Evolutionary conservation across 2,797 vertebrate species (phyloP), one percentile per base, ranked within the genome.

Genomic region (Chromobotia macracanthus): DNA sequence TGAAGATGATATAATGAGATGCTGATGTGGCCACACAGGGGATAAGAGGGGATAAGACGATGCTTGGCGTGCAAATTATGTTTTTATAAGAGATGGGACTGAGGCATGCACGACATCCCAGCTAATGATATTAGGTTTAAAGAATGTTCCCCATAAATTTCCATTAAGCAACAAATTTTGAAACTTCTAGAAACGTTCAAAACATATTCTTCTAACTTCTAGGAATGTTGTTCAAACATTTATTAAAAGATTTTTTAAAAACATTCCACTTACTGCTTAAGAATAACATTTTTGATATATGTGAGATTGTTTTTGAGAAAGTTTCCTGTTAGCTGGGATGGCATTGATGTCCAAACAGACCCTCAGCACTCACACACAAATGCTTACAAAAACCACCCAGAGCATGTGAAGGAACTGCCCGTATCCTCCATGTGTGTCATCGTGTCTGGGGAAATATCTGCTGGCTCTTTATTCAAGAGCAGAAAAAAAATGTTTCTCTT

Each of bases 401-500:
- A 72, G 23, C 58, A 31, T 3, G 5, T 3, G 21, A 4, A 25
- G 16, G 50, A 61, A 70, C 70, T 16, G 9, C 84, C 84, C 79
- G 9, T 68, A 83, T 85, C 79, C 75, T 68, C 48, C 25, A 61
- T 68, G 63, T 67, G 25, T 76, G 70, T 79, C 82, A 56, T 79
- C 75, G 31, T 12, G 71, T 75, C 53, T 63, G 63, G 48, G 41
- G 21, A 76, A 63, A 81, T 61, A 50, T 85, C 82, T 79, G 76
- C 31, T 12, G 67, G 55, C 46, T 70, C 76, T 83, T 85, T 85
- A 82, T 83, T 78, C 16, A 73, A 72, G 41, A 55, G 48, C 64
- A 56, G 63, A 21, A 85, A 83, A 85, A 81, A 2, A 28, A n/a
- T n/a, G n/a, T n/a, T n/a, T n/a, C n/a, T n/a, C n/a, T n/a, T n/a